These are phyloP conservation scores for Phymorhynchus buccinoides DNA, from an alignment of 1,140 invertebrate genomes.

Conservation along the genomic window DNA sequence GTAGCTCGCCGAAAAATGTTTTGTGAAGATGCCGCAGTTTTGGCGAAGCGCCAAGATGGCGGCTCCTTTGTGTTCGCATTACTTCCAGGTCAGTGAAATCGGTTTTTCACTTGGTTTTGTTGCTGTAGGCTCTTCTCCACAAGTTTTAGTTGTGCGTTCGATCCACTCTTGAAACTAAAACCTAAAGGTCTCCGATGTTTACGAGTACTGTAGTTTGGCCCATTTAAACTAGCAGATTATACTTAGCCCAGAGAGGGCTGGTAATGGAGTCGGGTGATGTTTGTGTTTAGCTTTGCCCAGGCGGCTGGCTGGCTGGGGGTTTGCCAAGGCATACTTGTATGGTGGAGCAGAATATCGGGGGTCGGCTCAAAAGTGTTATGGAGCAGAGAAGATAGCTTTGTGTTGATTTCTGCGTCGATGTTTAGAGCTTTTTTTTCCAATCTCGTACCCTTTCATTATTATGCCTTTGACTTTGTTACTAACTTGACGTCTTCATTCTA, in stretches of 20 bases:
- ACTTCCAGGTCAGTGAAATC: conserved; percentile 27
- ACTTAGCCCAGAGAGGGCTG: background rate
- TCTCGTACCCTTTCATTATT: no score
- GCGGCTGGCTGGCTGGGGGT: conserved; percentile 19
- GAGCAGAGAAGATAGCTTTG: background rate
- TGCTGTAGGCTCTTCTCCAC: background rate
- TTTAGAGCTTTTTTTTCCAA: no score
- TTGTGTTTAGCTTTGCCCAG: conserved; percentile 16
- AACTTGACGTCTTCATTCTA: no score
- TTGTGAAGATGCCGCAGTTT: background rate
- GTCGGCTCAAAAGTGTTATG: conserved; percentile 22
- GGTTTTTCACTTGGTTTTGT: background rate
- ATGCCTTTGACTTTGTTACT: no score
- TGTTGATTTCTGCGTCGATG: background rate
- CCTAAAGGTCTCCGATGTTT: background rate
- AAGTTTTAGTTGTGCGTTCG: background rate
- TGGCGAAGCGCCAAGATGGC: conserved; percentile 30
- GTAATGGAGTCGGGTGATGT: background rate
- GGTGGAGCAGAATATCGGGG: background rate
- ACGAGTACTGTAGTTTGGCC: background rate
- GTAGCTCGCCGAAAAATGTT: conserved; percentile 23
- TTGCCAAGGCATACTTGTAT: conserved; percentile 2
- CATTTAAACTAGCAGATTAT: background rate
- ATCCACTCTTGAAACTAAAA: background rate
- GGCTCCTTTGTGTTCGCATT: conserved; percentile 24